phyloP scores from a whole-genome alignment of 2,113 vertebrate genomes.

The Scomber japonicus region DNA sequence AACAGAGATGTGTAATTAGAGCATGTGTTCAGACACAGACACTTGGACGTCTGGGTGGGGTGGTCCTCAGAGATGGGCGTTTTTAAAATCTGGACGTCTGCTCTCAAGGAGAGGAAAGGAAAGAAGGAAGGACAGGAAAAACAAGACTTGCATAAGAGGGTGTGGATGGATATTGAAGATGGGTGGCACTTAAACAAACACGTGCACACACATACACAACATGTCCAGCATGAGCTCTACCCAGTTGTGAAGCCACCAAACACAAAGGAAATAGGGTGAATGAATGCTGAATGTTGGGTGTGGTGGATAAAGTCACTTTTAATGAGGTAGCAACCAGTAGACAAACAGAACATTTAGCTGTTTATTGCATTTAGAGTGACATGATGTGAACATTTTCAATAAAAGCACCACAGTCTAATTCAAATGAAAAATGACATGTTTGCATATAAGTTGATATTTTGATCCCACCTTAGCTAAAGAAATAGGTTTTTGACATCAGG shows the following conservation, averaged over 20 bases:
- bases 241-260: constrained; percentile 58
- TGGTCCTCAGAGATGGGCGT: constrained; percentile 78
- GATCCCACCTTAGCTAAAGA: not conserved
- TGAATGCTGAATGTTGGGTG: constrained; percentile 63
- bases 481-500: constrained; percentile 22
- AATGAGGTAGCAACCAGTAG: constrained; percentile 39
- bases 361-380: constrained; percentile 29
- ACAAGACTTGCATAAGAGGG: constrained; percentile 77
- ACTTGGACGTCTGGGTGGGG: constrained; percentile 60
- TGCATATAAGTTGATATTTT: not conserved
- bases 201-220: constrained; percentile 53
- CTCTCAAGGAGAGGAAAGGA: constrained; percentile 46
- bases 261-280: constrained; percentile 65
- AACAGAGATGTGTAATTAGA: constrained; percentile 61
- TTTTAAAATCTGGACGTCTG: constrained; percentile 62
- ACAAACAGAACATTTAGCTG: constrained; percentile 40
- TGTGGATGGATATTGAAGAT: constrained; percentile 79
- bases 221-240: constrained; percentile 59
- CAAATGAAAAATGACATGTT: not conserved
- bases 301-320: constrained; percentile 64
- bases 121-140: constrained; percentile 71
- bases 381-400: not conserved
- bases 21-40: constrained; percentile 54
- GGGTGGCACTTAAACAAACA: constrained; percentile 78
- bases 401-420: not conserved